Evolutionary conservation across 2,113 vertebrate species (phyloP).

Genomic region (Corvus hawaiiensis): DNA sequence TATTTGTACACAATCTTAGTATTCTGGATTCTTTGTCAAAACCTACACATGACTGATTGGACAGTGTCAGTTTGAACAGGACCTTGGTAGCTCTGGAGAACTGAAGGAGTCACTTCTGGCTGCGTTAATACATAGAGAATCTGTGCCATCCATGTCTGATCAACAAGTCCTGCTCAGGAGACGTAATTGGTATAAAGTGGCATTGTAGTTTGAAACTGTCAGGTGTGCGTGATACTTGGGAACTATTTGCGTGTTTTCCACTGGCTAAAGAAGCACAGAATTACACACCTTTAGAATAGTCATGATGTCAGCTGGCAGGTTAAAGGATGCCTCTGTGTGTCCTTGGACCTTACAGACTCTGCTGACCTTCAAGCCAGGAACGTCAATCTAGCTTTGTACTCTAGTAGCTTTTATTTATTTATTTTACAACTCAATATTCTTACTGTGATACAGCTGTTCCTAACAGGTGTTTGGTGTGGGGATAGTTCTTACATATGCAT

Average conservation of each 20-base stretch:
- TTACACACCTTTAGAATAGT: background rate
- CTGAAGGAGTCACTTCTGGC: background rate
- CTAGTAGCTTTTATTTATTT: background rate
- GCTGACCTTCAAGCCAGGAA: background rate
- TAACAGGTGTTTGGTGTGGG: background rate
- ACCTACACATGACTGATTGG: accelerated
- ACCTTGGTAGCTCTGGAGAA: background rate
- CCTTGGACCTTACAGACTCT: background rate
- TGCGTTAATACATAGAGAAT: background rate
- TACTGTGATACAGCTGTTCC: background rate
- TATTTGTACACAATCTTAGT: background rate
- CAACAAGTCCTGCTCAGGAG: background rate
- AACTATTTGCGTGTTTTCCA: background rate
- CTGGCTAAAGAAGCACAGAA: background rate
- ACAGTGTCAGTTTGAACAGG: background rate
- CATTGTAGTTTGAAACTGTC: background rate
- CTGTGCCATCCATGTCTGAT: background rate
- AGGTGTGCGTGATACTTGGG: accelerated
- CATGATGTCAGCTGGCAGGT: background rate
- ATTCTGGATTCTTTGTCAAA: background rate
- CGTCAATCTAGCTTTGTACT: background rate
- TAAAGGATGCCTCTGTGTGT: background rate
- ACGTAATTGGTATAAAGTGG: background rate
- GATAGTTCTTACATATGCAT: accelerated
- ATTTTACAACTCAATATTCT: background rate